phyloP scores from a whole-genome alignment of 2,888 invertebrate species.

The Mythimna lalbum region DNA sequence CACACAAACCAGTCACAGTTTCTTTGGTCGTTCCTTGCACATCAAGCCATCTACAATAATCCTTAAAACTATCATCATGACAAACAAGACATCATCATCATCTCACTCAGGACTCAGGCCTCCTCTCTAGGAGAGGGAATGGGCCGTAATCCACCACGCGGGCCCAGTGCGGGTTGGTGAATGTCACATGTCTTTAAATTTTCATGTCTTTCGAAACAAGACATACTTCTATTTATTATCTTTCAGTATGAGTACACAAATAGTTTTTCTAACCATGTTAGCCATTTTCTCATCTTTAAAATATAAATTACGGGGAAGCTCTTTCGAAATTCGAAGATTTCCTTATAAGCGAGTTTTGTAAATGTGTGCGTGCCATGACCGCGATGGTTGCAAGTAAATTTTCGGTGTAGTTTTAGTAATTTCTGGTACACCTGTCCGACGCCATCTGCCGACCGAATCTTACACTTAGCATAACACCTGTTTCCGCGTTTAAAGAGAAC shows the following conservation, averaged over 20 bases:
- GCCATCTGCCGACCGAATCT: constrained; percentile 64
- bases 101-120: too few species aligned
- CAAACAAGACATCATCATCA: too few species aligned
- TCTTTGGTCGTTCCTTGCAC: not conserved
- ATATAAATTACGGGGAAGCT: not conserved
- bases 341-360: not conserved
- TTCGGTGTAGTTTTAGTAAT: constrained; percentile 16
- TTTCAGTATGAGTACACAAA: too few species aligned
- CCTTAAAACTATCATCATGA: not conserved
- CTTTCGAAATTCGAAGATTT: not conserved
- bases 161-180: too few species aligned
- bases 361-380: constrained; percentile 9
- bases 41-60: not conserved
- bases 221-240: not conserved
- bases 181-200: too few species aligned
- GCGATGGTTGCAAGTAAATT: not conserved
- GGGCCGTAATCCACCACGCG: too few species aligned
- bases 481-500: constrained; percentile 48
- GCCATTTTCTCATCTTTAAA: not conserved
- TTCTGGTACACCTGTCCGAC: constrained; percentile 55
- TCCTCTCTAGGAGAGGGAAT: too few species aligned
- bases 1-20: not conserved
- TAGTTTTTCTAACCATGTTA: not conserved
- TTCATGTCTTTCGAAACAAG: too few species aligned
- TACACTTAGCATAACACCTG: constrained; percentile 64